Conservation (phyloP, 2,113 vertebrate species). For the Siphamia tubifer region DNA sequence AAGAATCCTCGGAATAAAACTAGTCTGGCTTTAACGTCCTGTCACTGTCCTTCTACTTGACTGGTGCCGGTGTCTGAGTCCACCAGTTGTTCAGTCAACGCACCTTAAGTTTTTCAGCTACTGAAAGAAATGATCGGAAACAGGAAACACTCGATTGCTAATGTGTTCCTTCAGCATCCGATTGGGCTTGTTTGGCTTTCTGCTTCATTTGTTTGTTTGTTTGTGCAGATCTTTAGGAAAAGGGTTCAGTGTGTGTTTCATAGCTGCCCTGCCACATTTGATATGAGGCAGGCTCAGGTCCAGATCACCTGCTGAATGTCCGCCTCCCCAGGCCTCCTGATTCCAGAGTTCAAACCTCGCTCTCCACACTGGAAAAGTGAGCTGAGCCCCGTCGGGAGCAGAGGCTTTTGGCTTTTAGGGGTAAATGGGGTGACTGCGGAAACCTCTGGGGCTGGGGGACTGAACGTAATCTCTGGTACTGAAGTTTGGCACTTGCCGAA, state of each 20-base stretch:
- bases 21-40: too few species aligned
- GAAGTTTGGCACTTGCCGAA: conserved; percentile 81
- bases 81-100: conserved; percentile 33
- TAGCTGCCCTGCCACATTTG: conserved; percentile 29
- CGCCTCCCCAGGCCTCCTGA: conserved; percentile 27
- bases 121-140: conserved; percentile 40
- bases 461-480: conserved; percentile 82
- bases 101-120: conserved; percentile 59
- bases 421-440: conserved; percentile 79
- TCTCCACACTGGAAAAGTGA: conserved; percentile 93
- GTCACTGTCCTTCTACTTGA: too few species aligned
- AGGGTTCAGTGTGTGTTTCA: conserved; percentile 53
- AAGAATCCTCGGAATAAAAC: conserved; percentile 65
- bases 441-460: conserved; percentile 79
- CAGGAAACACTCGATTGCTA: conserved; percentile 13
- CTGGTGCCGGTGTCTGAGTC: conserved; percentile 30
- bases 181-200: conserved; percentile 55
- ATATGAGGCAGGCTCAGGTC: conserved; percentile 33
- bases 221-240: conserved; percentile 71
- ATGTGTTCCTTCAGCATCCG: conserved; percentile 29
- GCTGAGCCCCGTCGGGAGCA: conserved; percentile 88
- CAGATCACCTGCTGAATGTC: conserved; percentile 8
- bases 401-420: conserved; percentile 85
- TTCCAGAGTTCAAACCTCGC: conserved; percentile 85
- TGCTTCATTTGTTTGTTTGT: conserved; percentile 51